Evolutionary conservation across 2,888 invertebrate genomes (phyloP).

Genomic region (Ochropacha duplaris): DNA sequence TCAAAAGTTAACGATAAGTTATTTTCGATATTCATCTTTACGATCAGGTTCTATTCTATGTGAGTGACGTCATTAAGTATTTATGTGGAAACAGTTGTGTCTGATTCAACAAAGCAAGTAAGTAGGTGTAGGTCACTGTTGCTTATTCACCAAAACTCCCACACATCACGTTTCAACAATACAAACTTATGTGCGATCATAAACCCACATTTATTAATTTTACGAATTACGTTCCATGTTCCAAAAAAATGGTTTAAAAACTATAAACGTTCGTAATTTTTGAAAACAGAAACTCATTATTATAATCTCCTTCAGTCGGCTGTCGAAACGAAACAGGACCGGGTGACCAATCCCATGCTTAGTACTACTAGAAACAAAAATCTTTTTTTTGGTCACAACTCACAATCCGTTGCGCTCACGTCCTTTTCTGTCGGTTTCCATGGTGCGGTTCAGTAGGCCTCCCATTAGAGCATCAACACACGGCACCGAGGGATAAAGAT

Average conservation of each 20-base stretch:
- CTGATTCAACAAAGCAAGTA: constrained; percentile 29
- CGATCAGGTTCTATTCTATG: constrained; percentile 24
- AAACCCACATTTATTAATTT: background rate
- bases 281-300: background rate
- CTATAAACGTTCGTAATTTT: background rate
- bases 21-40: background rate
- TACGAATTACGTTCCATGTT: background rate
- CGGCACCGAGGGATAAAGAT: constrained; percentile 57
- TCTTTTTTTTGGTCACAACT: background rate
- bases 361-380: constrained; percentile 4
- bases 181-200: background rate
- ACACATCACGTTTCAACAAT: constrained; percentile 25
- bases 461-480: constrained; percentile 27
- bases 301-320: background rate
- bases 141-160: constrained; percentile 45
- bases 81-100: constrained; percentile 30
- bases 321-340: background rate
- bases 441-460: constrained; percentile 12
- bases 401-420: constrained; percentile 10
- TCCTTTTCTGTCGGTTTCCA: constrained; percentile 18
- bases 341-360: background rate
- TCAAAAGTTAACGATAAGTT: background rate
- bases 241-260: background rate
- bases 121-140: constrained; percentile 43
- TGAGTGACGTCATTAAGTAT: constrained; percentile 34